Evolutionary conservation across 2,113 vertebrate genomes (phyloP).

Genomic region (Hippocampus barbouri): DNA sequence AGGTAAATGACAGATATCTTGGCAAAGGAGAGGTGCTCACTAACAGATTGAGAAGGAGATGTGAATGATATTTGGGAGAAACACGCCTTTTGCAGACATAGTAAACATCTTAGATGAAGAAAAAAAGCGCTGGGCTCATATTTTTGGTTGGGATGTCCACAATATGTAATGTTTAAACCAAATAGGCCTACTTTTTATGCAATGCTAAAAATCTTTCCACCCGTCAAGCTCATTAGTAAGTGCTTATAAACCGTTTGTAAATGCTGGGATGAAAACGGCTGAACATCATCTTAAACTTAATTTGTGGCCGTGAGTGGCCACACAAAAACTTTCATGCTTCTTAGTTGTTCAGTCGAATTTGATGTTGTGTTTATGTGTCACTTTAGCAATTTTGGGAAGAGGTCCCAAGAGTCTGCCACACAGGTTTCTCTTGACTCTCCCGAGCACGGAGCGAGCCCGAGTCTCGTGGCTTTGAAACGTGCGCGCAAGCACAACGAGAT

Average conservation of each 20-base stretch:
- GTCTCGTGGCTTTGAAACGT: conserved; percentile 17
- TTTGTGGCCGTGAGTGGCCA: not conserved
- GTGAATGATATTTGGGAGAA: no score
- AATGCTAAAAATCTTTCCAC: not conserved
- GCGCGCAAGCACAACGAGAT: conserved; percentile 44
- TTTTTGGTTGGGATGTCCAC: no score
- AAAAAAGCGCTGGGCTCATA: no score
- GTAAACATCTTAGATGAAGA: no score
- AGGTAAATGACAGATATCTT: no score
- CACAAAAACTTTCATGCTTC: not conserved
- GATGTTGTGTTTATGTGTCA: no score
- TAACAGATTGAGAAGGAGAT: no score
- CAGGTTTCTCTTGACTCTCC: not conserved
- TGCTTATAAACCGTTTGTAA: no score
- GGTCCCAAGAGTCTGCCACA: not conserved
- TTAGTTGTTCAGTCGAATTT: not conserved
- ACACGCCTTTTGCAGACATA: no score
- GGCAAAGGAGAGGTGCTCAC: no score
- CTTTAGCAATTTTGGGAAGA: not conserved
- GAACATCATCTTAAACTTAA: not conserved
- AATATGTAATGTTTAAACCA: no score
- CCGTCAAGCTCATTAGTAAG: not conserved
- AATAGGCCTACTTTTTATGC: not conserved
- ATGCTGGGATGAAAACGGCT: not conserved
- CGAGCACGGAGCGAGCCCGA: not conserved